A percentile compares a stretch with the other conserved stretches of the same genome.
phyloP scores from a whole-genome alignment of 2,888 invertebrate species.

The Drosophila cyrtoloma region DNA sequence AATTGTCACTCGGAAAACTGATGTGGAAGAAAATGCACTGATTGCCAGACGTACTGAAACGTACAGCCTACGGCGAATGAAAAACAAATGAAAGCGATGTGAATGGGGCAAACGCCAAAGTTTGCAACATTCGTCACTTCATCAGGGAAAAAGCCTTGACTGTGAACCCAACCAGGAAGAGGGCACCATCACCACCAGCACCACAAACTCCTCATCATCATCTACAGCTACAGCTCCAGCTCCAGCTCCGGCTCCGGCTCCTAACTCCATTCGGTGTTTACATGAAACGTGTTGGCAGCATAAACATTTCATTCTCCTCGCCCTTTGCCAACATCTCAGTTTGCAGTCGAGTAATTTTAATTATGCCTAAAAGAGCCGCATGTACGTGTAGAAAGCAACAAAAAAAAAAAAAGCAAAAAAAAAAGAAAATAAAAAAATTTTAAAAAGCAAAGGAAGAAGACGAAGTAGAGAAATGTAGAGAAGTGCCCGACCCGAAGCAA shows the following conservation, averaged over 20 bases:
- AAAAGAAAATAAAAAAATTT: slow-evolving; percentile 3
- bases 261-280: slow-evolving; percentile 57
- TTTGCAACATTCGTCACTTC: slow-evolving; percentile 65
- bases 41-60: slow-evolving; percentile 40
- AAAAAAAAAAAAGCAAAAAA: slow-evolving; percentile 27
- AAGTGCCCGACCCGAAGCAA: slow-evolving; percentile 34
- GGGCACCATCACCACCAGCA: slow-evolving; percentile 23
- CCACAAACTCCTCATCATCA: slow-evolving; percentile 12
- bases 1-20: slow-evolving; percentile 65
- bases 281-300: slow-evolving; percentile 75
- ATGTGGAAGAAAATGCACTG: slow-evolving; percentile 35
- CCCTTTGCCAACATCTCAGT: neutral
- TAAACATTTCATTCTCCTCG: slow-evolving; percentile 63
- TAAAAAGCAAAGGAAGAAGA: slow-evolving; percentile 10
- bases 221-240: neutral
- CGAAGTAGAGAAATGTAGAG: slow-evolving; percentile 19
- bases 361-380: slow-evolving; percentile 80
- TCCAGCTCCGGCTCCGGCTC: slow-evolving; percentile 34
- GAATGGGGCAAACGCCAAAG: slow-evolving; percentile 46
- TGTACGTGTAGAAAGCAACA: slow-evolving; percentile 65
- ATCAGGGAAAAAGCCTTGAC: slow-evolving; percentile 67
- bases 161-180: slow-evolving; percentile 44
- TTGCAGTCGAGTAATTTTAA: slow-evolving; percentile 78
- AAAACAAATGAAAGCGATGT: slow-evolving; percentile 43
- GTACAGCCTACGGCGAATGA: slow-evolving; percentile 32